A percentile compares a stretch with the other conserved stretches of the same genome.
Conservation (phyloP, 2,113 vertebrate species). For the Leuciscus idus region DNA sequence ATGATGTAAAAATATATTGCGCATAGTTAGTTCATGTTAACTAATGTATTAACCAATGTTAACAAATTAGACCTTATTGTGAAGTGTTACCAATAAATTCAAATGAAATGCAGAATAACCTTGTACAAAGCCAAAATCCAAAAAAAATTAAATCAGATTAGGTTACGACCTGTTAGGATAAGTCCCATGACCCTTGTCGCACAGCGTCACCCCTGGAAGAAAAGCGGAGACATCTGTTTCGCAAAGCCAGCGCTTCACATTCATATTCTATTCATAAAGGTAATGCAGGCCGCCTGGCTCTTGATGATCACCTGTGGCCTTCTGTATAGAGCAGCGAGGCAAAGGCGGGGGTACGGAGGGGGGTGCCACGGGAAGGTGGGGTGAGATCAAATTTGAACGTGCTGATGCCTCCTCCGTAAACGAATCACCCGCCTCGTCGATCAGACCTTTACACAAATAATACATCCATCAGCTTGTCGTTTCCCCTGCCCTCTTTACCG, state of each 20-base stretch:
- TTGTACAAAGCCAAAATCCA: not conserved
- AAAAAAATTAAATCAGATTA: not conserved
- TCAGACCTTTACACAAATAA: slow-evolving; percentile 61
- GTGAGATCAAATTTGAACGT: slow-evolving; percentile 56
- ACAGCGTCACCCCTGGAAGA: not conserved
- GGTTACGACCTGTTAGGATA: not conserved
- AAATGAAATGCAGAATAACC: not conserved
- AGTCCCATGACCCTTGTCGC: not conserved
- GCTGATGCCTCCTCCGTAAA: slow-evolving; percentile 56
- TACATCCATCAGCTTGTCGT: slow-evolving; percentile 64
- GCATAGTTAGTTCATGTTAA: no score
- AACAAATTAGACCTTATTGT: no score
- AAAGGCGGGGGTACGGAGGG: slow-evolving; percentile 29
- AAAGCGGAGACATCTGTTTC: not conserved
- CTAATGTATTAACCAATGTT: no score
- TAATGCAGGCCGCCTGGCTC: slow-evolving; percentile 34
- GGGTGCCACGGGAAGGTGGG: slow-evolving; percentile 12
- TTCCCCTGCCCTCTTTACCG: slow-evolving; percentile 54
- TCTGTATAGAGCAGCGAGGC: not conserved
- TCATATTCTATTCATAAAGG: slow-evolving; percentile 42
- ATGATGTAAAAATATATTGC: no score
- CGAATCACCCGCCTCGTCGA: slow-evolving; percentile 54
- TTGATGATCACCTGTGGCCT: slow-evolving; percentile 42
- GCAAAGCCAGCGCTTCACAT: slow-evolving; percentile 10
- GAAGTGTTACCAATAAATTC: no score